Evolutionary conservation across 2,797 vertebrate genomes (phyloP), one percentile per base, ranked within the genome.

Genomic region (Todus mexicanus): DNA sequence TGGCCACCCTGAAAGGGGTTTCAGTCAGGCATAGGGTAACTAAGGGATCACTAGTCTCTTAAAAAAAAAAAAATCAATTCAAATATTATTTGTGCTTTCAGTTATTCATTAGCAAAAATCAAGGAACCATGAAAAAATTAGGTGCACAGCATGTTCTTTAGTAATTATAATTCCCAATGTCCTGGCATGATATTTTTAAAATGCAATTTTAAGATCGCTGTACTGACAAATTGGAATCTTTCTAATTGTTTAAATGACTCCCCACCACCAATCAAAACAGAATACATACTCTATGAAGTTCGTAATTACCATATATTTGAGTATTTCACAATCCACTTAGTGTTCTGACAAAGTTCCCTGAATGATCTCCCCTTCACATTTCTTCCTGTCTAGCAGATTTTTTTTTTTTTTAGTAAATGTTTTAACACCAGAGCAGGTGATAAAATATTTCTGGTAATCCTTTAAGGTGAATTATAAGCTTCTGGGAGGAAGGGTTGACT

Each of bases 281-380:
- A 89, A 90, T 79, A 70, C 11, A 88, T 91, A 94, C 68, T 85
- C 91, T 97, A 87, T 95, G 93, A 95, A 85, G 60, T 64, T 95
- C 87, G 81, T 93, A 96, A 97, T 97, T 96, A 82, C 22, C 29
- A 25, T 71, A 75, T 92, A 93, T 94, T 91, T 94, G 74, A 94
- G 59, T 83, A 91, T 93, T 97, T 97, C 83, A 93, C 93, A 97
- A 95, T 71, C 93, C 68, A 66, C 91, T 97, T 97, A 85, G 43
- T 95, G 81, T 95, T 92, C 80, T 61, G 92, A 87, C 82, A 91
- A 89, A 84, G 61, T 74, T 96, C 65, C 19, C 64, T 84, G 74
- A 93, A 75, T 82, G 56, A 74, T 94, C 27, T 50, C 70, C 35
- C 38, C 10, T 68, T 87, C 82, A 74, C 51, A 71, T 93, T 95